Evolutionary conservation across 2,888 invertebrate species (phyloP), one percentile per base, ranked within the genome.

Genomic region (Biston betularia): DNA sequence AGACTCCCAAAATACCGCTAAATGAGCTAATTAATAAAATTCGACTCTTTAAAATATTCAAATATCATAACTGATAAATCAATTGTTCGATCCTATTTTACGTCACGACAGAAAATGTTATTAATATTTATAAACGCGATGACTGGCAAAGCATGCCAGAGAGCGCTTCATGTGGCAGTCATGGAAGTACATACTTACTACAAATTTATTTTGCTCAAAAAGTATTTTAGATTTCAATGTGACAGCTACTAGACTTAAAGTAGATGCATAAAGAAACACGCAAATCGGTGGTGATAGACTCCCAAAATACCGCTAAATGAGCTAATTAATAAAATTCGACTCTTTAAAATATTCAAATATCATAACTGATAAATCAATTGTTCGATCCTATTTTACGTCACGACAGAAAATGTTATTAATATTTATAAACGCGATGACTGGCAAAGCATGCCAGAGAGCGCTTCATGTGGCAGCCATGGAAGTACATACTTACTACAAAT

Each of bases 241-340:
- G n/a, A n/a, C n/a, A n/a, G n/a, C n/a, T n/a, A n/a, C n/a, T n/a
- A n/a, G n/a, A n/a, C n/a, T n/a, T n/a, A n/a, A n/a, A n/a, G n/a
- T n/a, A n/a, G n/a, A n/a, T n/a, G n/a, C n/a, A n/a, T n/a, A n/a
- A n/a, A n/a, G n/a, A n/a, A n/a, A n/a, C 81, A 78, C 79, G 76
- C 79, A 88, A 91, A 83, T 92, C 74, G 86, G 88, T 73, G 81
- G 88, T 73, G 78, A 84, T 89, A 77, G 72, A 81, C 80, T 77
- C 83, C 83, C 81, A 83, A 72, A 78, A 83, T 90, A 91, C 92
- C 91, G 92, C 89, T 92, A 89, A 87, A 88, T 78, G 89, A 80
- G 80, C 86, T 82, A 86, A 86, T 90, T 88, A 86, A 86, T 88
- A 76, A 79, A 83, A 86, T 81, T 84, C 82, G 77, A 80, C 81